Base-by-base conservation (phyloP, 2,888 invertebrate genomes). In the Parascotia fuliginaria region DNA sequence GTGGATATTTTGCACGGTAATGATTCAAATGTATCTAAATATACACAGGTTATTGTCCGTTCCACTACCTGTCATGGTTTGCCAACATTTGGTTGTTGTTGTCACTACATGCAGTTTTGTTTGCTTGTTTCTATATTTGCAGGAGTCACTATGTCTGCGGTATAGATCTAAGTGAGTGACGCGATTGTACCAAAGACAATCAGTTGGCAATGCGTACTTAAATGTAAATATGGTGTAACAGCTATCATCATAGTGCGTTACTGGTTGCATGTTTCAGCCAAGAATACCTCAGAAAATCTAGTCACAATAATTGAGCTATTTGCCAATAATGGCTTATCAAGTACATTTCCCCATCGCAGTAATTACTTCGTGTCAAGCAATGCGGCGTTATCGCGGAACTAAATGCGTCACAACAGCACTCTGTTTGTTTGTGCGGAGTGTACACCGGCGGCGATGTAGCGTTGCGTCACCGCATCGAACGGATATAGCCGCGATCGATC, bases 401-500 rank as follows among this genome's bases (percentile, higher is more conserved):
- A 64, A 55, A 65, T 67, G 62, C 71, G 71, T 70, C 69, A 65
- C 44, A 33, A 33, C 16, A 31, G 6, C 55, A 62, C 59, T 40
- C 34, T 61, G 57, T 59, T 60, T 52, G 42, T 56, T 69, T 60
- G 52, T 59, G 62, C 65, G 56, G 39, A 51, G 59, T 65, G 58
- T 57, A 66, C 43, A 57, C 48, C 52, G 50, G 36, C 53, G 42
- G 47, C 46, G 52, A 37, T 49, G 61, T 57, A 53, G 49, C 41
- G 73, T 84, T 83, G 77, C 84, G 81, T 84, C 82, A 82, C 62
- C 77, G 69, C 70, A 70, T 73, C 67, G 75, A 71, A 78, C 83
- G 76, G 83, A 82, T 85, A 85, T 83, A 83, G 82, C 73, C 57
- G 65, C 80, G 78, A 85, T 86, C 83, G 83, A 84, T 85, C 82